Base-by-base conservation (phyloP, 2,113 vertebrate genomes). In the Macrotis lagotis region DNA sequence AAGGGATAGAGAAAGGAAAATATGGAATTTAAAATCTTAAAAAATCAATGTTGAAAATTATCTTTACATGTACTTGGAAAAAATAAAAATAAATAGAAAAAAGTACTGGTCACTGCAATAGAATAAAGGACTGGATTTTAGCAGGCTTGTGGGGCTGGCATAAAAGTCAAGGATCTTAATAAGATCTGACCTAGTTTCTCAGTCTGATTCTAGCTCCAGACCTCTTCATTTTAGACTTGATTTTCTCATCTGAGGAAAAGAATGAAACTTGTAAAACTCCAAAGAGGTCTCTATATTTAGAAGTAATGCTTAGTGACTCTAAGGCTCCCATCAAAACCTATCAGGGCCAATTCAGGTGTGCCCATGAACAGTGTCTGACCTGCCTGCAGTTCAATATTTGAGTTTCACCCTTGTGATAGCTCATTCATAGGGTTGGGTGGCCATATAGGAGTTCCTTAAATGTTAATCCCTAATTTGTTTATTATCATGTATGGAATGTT, bases 61-160 rank as follows among this genome's bases (percentile, higher is more conserved):
- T n/a, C n/a, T n/a, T n/a, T n/a, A n/a, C n/a, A n/a, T n/a, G n/a
- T n/a, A n/a, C n/a, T n/a, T n/a, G n/a, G n/a, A n/a, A n/a, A n/a
- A n/a, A n/a, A n/a, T n/a, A n/a, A n/a, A n/a, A n/a, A n/a, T n/a
- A n/a, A n/a, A n/a, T n/a, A n/a, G n/a, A n/a, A n/a, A n/a, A n/a
- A n/a, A n/a, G n/a, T n/a, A n/a, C n/a, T n/a, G n/a, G n/a, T n/a
- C n/a, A n/a, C n/a, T n/a, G n/a, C n/a, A n/a, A n/a, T n/a, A n/a
- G n/a, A 55, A 74, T 74, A 74, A 74, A 74, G 59, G 14, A n/a
- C 16, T n/a, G 31, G 59, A n/a, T 14, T 66, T 66, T 66, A 98
- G 98, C 66, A 99, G 98, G 0, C 0, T 97, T 2, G 98, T 99
- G 94, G 98, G 98, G 97, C 98, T 95, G 90, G 98, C 98, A 7